Percentiles rank a stretch among this genome's conserved stretches.
Conservation (phyloP, 2,888 invertebrate species). For the Notodonta ziczac region DNA sequence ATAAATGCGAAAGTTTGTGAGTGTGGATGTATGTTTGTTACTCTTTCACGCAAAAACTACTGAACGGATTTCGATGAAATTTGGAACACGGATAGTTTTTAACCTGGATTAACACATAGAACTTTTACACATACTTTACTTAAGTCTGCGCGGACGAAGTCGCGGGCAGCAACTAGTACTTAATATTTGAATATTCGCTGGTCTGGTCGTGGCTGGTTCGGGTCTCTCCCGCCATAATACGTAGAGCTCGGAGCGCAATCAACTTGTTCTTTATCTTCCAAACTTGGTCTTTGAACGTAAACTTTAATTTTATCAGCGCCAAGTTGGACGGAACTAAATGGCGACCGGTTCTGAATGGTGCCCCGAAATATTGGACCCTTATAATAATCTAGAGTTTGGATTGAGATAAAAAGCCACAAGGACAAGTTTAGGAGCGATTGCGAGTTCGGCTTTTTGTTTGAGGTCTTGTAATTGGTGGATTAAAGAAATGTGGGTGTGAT, state of each 20-base stretch:
- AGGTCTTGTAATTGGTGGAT: background rate
- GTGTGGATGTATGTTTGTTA: too few species aligned
- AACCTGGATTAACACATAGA: too few species aligned
- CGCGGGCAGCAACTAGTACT: too few species aligned
- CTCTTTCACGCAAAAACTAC: too few species aligned
- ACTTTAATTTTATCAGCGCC: constrained; percentile 66
- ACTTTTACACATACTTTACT: too few species aligned
- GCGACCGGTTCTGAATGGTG: constrained; percentile 37
- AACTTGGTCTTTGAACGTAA: constrained; percentile 66
- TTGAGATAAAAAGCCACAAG: constrained; percentile 2
- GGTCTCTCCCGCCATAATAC: constrained; percentile 37
- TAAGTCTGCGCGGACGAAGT: too few species aligned
- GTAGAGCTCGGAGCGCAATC: constrained; percentile 43
- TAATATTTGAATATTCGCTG: too few species aligned
- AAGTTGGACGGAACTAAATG: constrained; percentile 42
- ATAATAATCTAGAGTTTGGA: constrained; percentile 9
- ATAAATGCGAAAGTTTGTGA: too few species aligned
- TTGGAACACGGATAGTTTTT: too few species aligned
- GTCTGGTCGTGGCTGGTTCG: constrained; percentile 6
- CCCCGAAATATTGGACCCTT: constrained; percentile 42
- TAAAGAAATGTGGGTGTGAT: background rate
- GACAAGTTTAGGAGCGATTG: constrained; percentile 5
- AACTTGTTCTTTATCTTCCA: constrained; percentile 62
- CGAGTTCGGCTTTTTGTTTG: constrained; percentile 52
- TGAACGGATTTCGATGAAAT: too few species aligned